A percentile compares a stretch with the other conserved stretches of the same genome.
These are phyloP conservation scores for Poeciliopsis prolifica DNA, from an alignment of 2,113 vertebrate species.

Conservation along the genomic window DNA sequence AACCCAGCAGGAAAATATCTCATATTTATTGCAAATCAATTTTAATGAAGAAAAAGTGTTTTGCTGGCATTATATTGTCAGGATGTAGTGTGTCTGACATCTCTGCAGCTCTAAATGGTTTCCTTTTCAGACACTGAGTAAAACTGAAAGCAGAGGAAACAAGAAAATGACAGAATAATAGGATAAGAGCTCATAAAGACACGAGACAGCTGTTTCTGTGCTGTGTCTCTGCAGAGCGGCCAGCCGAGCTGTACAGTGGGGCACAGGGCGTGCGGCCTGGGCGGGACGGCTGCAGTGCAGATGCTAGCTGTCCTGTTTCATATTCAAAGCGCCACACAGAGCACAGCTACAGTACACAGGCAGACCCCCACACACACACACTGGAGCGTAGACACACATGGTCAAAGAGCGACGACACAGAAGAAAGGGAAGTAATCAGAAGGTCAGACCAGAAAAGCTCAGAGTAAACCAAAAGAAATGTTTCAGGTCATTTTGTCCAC, in stretches of 20 bases:
- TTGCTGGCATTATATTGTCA: too few species aligned
- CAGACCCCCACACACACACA: conserved; percentile 11
- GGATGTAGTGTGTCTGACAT: neutral
- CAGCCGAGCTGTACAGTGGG: conserved; percentile 47
- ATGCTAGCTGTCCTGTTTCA: conserved; percentile 71
- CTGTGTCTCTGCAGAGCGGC: conserved; percentile 28
- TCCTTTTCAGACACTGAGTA: too few species aligned
- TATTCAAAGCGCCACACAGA: conserved; percentile 68
- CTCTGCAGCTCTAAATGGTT: too few species aligned
- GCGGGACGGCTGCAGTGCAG: conserved; percentile 73
- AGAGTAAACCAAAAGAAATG: neutral
- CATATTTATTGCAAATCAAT: neutral
- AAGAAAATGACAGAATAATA: neutral
- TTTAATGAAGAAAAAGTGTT: neutral
- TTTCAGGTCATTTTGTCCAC: neutral
- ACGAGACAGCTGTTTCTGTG: neutral
- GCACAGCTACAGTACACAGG: conserved; percentile 47
- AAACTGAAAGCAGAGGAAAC: neutral
- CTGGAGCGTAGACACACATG: conserved; percentile 13
- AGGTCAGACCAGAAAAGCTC: neutral
- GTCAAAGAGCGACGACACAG: neutral
- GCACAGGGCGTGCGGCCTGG: conserved; percentile 39
- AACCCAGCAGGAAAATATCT: neutral
- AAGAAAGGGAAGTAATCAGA: neutral
- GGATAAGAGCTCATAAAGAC: neutral